A percentile compares a stretch with the other conserved stretches of the same genome.
Evolutionary conservation across 2,113 vertebrate species (phyloP).

Genomic region (Syngnathus floridae): DNA sequence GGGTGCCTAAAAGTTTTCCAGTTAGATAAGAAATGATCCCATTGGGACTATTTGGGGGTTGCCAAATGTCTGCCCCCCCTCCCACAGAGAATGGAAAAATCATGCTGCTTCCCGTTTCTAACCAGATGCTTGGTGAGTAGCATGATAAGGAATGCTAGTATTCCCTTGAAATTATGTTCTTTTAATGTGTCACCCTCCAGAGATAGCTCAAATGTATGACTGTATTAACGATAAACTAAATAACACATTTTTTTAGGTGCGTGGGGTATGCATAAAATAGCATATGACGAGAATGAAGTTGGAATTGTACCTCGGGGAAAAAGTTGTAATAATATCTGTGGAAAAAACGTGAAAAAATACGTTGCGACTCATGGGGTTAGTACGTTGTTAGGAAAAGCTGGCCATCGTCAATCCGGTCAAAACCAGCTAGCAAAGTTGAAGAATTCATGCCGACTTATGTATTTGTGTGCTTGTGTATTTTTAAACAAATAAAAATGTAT

Average conservation of each 20-base stretch:
- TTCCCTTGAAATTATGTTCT: slow-evolving; percentile 31
- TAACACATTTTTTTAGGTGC: not conserved
- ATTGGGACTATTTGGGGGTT: not conserved
- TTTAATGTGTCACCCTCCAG: slow-evolving; percentile 23
- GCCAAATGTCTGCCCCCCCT: not conserved
- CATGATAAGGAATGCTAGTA: slow-evolving; percentile 38
- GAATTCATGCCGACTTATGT: not conserved
- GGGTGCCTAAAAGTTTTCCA: not conserved
- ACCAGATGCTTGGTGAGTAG: slow-evolving; percentile 40
- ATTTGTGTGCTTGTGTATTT: not conserved
- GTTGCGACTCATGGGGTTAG: not conserved
- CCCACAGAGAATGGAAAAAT: slow-evolving; percentile 20
- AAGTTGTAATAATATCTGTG: not conserved
- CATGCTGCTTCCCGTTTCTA: not conserved
- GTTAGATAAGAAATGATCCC: slow-evolving; percentile 3
- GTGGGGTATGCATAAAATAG: not conserved
- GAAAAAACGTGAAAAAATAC: not conserved
- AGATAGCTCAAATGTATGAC: not conserved
- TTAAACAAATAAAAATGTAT: too few relatives aligned
- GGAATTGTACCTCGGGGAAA: not conserved
- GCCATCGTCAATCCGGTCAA: not conserved
- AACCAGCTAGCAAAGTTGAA: not conserved
- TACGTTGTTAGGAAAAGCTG: not conserved
- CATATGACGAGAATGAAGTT: not conserved
- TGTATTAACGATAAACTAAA: not conserved